Conservation (phyloP, 2,113 vertebrate genomes). For the Chaetops frenatus region DNA sequence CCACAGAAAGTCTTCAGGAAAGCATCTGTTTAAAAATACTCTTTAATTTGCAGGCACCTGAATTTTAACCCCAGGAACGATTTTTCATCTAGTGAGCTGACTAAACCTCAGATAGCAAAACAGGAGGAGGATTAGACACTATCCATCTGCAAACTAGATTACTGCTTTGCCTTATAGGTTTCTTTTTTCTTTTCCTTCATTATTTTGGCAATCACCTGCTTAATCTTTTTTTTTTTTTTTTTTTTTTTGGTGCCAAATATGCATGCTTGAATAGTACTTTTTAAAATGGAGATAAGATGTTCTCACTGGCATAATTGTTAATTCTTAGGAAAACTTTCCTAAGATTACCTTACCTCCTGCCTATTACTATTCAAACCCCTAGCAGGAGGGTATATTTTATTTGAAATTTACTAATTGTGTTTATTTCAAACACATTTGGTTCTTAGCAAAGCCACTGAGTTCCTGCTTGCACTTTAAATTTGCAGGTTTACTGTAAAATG, state of each 20-base stretch:
- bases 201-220: neutral
- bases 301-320: neutral
- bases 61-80: neutral
- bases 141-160: neutral
- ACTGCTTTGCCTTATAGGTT: neutral
- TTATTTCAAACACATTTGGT: constrained; percentile 24
- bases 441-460: constrained; percentile 6
- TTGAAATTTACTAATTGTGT: constrained; percentile 40
- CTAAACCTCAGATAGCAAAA: neutral
- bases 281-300: neutral
- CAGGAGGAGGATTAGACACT: neutral
- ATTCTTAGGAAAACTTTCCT: neutral
- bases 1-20: neutral
- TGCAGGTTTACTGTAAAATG: constrained; percentile 47
- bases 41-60: neutral
- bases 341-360: neutral
- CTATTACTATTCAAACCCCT: neutral
- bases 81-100: neutral
- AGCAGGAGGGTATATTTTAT: neutral
- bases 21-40: neutral
- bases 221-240: neutral
- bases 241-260: neutral
- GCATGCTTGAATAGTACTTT: neutral
- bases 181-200: neutral
- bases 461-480: constrained; percentile 35